A percentile compares a stretch with the other conserved stretches of the same genome.
These are phyloP conservation scores for Archips crataeganus DNA, from an alignment of 2,888 invertebrate species.

Conservation along the genomic window DNA sequence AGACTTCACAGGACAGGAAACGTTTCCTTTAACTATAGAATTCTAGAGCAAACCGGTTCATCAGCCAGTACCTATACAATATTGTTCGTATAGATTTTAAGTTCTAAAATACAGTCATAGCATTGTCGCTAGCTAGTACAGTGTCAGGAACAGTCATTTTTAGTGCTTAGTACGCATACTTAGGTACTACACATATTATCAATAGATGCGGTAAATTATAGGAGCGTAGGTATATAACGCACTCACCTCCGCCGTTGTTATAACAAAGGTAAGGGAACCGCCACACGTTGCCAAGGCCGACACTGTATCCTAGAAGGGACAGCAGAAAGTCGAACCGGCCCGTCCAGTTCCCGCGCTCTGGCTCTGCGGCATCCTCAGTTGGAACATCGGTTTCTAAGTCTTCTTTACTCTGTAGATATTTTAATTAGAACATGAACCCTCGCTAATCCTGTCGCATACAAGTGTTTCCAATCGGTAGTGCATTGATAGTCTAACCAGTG, in stretches of 20 bases:
- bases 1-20: background rate
- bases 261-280: constrained; percentile 91
- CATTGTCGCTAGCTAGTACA: too few species aligned
- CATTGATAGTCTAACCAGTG: too few species aligned
- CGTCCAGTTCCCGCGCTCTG: constrained; percentile 90
- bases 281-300: constrained; percentile 91
- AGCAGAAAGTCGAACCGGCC: constrained; percentile 91
- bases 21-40: background rate
- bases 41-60: background rate
- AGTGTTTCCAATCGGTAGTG: background rate
- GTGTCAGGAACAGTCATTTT: too few species aligned
- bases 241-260: constrained; percentile 90
- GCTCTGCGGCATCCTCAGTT: constrained; percentile 68
- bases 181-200: too few species aligned
- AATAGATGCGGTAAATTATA: background rate
- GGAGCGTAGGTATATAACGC: background rate
- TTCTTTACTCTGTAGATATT: constrained; percentile 60
- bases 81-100: too few species aligned
- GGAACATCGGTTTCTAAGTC: constrained; percentile 55
- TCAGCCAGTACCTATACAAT: background rate
- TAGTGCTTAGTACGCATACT: too few species aligned
- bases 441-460: background rate
- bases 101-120: too few species aligned
- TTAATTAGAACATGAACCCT: constrained; percentile 15
- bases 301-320: constrained; percentile 90